Conservation (phyloP, 2,797 vertebrate genomes). For the Crax fasciolata region DNA sequence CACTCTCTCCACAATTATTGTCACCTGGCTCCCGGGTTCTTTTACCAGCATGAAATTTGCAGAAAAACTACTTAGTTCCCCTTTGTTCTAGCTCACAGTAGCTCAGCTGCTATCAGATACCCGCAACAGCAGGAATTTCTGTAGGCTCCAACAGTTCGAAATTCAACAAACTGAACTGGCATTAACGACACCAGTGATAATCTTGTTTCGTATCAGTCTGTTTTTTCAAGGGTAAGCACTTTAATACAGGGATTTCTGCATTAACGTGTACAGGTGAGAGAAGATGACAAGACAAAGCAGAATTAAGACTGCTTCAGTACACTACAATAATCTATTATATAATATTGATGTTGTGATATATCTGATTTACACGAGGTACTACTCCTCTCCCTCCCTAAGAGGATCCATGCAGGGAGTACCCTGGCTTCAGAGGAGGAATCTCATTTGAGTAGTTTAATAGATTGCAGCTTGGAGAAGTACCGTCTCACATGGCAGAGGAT, state of each 20-base stretch:
- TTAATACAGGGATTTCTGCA: background rate
- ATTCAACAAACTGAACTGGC: background rate
- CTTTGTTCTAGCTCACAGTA: background rate
- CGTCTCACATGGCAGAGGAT: fast-evolving
- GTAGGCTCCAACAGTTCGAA: background rate
- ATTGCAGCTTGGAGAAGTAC: background rate
- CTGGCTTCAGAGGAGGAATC: background rate
- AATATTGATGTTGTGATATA: background rate
- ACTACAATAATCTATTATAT: background rate
- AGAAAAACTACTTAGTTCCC: background rate
- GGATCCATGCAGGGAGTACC: background rate
- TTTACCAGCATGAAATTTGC: background rate
- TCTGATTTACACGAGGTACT: background rate
- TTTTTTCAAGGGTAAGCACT: background rate
- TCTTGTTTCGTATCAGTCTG: background rate
- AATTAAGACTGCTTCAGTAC: background rate
- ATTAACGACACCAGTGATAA: background rate
- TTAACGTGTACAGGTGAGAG: background rate
- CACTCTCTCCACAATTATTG: background rate
- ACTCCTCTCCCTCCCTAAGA: background rate
- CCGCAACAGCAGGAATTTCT: background rate
- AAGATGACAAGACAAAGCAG: background rate
- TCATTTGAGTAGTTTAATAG: background rate
- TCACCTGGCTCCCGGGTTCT: background rate
- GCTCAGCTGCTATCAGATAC: background rate